Evolutionary conservation across 2,888 invertebrate species (phyloP).

Genomic region (Macropis europaea): DNA sequence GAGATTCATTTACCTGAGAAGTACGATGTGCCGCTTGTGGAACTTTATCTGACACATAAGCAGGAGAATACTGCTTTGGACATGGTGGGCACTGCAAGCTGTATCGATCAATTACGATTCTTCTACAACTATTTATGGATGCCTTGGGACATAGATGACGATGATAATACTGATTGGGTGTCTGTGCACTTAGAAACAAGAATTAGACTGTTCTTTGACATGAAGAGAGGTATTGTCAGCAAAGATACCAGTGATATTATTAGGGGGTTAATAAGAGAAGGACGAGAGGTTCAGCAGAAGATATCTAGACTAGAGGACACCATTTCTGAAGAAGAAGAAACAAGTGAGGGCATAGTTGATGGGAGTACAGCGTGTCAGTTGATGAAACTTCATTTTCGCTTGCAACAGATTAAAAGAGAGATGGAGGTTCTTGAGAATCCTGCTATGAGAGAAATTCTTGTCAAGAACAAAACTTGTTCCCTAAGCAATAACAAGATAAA

Average conservation of each 20-base stretch:
- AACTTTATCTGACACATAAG: conserved; percentile 85
- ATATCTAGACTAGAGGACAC: conserved; percentile 79
- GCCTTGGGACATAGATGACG: conserved; percentile 87
- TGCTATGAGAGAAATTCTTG: conserved; percentile 81
- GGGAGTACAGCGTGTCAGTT: conserved; percentile 79
- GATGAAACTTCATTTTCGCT: conserved; percentile 82
- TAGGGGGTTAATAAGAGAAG: conserved; percentile 81
- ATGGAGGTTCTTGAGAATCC: conserved; percentile 84
- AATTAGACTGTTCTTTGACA: conserved; percentile 82
- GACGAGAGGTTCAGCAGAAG: conserved; percentile 81
- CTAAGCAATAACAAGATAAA: conserved; percentile 56
- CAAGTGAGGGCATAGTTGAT: conserved; percentile 63
- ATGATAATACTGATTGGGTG: conserved; percentile 83
- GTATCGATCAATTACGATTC: conserved; percentile 85
- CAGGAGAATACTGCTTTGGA: conserved; percentile 83
- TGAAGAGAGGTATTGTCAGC: conserved; percentile 81
- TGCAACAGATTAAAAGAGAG: conserved; percentile 83
- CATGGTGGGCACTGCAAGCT: conserved; percentile 83
- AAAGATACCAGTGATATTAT: conserved; percentile 81
- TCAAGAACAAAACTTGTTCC: conserved; percentile 66
- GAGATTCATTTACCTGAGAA: conserved; percentile 83
- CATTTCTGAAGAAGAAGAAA: conserved; percentile 74
- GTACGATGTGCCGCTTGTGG: conserved; percentile 83
- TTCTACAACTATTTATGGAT: conserved; percentile 85
- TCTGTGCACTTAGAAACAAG: conserved; percentile 81